These are phyloP conservation scores for Sinocyclocheilus rhinocerous DNA, from an alignment of 2,113 vertebrate species.

Conservation along the genomic window DNA sequence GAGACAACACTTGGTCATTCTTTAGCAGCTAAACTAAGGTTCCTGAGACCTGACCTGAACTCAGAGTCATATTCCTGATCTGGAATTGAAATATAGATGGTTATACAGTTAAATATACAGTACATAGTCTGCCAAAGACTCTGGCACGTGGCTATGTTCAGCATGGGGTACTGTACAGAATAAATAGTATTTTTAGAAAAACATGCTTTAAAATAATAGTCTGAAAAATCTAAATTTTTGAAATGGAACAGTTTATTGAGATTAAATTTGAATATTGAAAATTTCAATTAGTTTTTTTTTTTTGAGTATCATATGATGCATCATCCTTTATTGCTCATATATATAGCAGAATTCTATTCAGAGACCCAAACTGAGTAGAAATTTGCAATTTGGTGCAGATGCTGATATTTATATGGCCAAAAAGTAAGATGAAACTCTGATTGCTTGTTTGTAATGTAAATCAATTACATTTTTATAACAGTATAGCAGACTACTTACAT, in stretches of 20 bases:
- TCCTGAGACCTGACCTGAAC: constrained; percentile 15
- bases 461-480: neutral
- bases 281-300: too few species aligned
- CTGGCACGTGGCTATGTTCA: neutral
- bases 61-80: neutral
- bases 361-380: neutral
- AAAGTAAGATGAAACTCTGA: neutral
- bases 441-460: neutral
- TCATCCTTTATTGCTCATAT: neutral
- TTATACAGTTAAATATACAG: constrained; percentile 30
- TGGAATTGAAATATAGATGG: neutral
- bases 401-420: neutral
- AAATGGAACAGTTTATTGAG: too few species aligned
- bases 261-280: too few species aligned
- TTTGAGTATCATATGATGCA: too few species aligned
- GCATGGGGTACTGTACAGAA: constrained; percentile 6
- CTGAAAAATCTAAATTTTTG: too few species aligned
- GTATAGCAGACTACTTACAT: neutral
- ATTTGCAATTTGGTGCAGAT: neutral
- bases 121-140: neutral
- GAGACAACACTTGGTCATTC: constrained; percentile 1
- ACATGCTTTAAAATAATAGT: neutral
- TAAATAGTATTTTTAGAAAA: neutral
- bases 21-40: constrained; percentile 16
- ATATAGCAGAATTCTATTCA: neutral